Base-by-base conservation (phyloP, 2,113 vertebrate species). In the Stegastes partitus region DNA sequence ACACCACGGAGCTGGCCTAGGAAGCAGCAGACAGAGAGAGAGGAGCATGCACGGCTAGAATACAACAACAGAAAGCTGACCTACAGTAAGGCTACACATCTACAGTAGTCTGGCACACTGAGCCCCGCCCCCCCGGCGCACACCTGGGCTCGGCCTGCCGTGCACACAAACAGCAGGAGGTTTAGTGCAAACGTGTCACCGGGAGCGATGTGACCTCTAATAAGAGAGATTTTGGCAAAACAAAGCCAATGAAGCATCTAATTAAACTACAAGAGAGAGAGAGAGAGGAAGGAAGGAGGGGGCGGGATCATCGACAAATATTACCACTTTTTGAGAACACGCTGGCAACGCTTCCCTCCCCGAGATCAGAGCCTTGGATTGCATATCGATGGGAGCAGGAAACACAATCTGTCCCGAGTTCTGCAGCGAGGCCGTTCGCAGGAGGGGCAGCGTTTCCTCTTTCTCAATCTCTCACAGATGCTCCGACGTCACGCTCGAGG, bases 1-100 rank as follows among this genome's bases (percentile, higher is more conserved):
- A 86, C 83, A 90, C 77, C 79, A 77, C 77, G 50, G 79, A 73
- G 82, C 83, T 31, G 57, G 76, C 74, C 81, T 87, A 67, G 16
- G 16, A 75, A 83, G 80, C 85, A 91, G 79, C 92, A 73, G 63
- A 71, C 47, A 18, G 66, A 68, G 54, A 68, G 79, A 79, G 73
- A 81, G 71, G 79, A 77, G 83, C 89, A 90, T 89, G 89, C 89
- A 88, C 74, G 68, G 79, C 85, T 64, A 80, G n/a, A 79, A 87
- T 78, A 86, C 77, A 34, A 34, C n/a, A n/a, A n/a, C n/a, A n/a
- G n/a, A 84, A 78, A n/a, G 75, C 80, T 74, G 82, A 80, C 63
- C 77, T 85, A 84, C 70, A 68, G 68, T 68, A 75, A 85, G 51
- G 84, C 77, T 78, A 79, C 79, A 82, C 75, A 63, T 82, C 81